A percentile compares a stretch with the other conserved stretches of the same genome.
These are phyloP conservation scores for Heliconius erato DNA, from an alignment of 2,888 invertebrate species.

Conservation along the genomic window DNA sequence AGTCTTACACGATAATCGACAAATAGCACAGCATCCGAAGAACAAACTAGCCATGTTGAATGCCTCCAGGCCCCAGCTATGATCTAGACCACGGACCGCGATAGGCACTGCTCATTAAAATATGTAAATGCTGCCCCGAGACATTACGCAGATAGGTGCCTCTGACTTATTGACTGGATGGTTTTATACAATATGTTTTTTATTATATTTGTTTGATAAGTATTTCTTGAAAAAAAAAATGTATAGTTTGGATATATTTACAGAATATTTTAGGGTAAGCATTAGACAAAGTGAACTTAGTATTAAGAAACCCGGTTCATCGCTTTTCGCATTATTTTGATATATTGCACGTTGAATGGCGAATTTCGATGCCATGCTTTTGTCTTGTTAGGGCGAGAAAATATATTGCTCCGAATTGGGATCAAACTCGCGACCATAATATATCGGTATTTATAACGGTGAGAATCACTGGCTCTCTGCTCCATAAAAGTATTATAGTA, in stretches of 20 bases:
- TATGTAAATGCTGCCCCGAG: constrained; percentile 82
- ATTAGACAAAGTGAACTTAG: not conserved
- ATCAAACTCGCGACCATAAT: not conserved
- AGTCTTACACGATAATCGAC: constrained; percentile 50
- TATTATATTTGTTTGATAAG: not conserved
- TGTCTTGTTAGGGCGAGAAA: not conserved
- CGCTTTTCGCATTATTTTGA: not conserved
- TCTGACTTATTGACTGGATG: constrained; percentile 81
- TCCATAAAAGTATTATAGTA: no score
- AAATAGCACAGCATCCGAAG: constrained; percentile 48
- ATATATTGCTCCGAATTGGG: not conserved
- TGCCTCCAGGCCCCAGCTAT: constrained; percentile 48
- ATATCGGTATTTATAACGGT: no score
- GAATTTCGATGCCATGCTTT: not conserved
- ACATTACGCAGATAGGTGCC: constrained; percentile 85
- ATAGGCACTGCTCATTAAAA: constrained; percentile 85
- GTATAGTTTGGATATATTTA: not conserved
- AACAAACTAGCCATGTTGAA: constrained; percentile 50
- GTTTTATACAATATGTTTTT: constrained; percentile 37
- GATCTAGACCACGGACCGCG: constrained; percentile 59
- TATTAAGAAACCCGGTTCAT: not conserved
- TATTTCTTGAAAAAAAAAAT: not conserved
- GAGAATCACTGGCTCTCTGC: no score
- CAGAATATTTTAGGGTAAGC: not conserved
- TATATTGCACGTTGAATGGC: not conserved